A percentile compares a stretch with the other conserved stretches of the same genome.
Conservation (phyloP, 2,888 invertebrate genomes). For the Mythimna vitellina region DNA sequence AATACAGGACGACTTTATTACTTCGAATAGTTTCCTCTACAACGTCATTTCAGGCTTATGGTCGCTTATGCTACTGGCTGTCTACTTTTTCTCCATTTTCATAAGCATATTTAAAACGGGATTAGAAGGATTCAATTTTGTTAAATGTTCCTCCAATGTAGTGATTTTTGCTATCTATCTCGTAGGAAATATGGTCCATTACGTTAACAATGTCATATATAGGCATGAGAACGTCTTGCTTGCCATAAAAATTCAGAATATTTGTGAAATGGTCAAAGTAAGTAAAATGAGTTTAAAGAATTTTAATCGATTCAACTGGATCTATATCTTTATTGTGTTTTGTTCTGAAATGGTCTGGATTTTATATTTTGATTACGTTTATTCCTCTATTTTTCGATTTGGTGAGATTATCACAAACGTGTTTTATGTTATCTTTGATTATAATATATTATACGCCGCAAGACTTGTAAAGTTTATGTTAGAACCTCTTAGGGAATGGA, state of each 20-base stretch:
- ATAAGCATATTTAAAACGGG: neutral
- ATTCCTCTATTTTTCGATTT: neutral
- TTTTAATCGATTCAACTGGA: slow-evolving; percentile 8
- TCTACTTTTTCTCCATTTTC: neutral
- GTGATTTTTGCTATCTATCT: neutral
- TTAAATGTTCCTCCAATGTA: neutral
- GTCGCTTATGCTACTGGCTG: neutral
- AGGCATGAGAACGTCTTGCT: slow-evolving; percentile 4
- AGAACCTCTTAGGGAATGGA: slow-evolving; percentile 10
- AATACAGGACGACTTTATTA: slow-evolving; percentile 1
- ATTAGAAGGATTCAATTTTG: neutral
- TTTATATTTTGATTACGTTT: neutral
- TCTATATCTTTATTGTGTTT: neutral
- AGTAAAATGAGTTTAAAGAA: neutral
- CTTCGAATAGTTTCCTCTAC: slow-evolving; percentile 7
- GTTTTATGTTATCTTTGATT: slow-evolving; percentile 13
- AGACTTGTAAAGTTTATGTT: slow-evolving; percentile 3
- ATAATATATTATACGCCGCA: slow-evolving; percentile 1
- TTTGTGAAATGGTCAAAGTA: slow-evolving; percentile 1
- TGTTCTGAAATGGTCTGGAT: neutral
- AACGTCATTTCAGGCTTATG: slow-evolving; percentile 15
- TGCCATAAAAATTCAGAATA: slow-evolving; percentile 10
- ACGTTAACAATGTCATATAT: slow-evolving; percentile 6
- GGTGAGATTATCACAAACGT: neutral
- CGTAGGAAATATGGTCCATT: neutral